Evolutionary conservation across 2,113 vertebrate genomes (phyloP).

Genomic region (Calidris pygmaea): DNA sequence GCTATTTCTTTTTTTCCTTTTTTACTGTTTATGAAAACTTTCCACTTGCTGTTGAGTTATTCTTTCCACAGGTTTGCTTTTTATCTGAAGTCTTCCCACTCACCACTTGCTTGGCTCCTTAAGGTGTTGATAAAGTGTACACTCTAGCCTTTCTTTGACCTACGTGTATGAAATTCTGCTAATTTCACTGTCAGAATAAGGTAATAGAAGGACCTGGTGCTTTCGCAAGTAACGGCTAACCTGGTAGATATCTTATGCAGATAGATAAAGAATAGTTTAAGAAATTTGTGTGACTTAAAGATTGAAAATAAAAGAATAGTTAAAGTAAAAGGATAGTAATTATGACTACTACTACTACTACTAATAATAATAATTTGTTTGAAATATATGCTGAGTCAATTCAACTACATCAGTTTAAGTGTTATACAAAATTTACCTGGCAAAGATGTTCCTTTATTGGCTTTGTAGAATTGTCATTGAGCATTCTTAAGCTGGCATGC

Average conservation of each 20-base stretch:
- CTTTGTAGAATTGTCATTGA: not conserved
- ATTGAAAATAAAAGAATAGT: not conserved
- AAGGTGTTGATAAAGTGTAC: not conserved
- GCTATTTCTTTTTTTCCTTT: not conserved
- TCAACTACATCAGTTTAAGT: not conserved
- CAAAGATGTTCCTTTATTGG: not conserved
- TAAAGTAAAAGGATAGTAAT: not conserved
- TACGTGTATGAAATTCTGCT: not conserved
- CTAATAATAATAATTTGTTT: not conserved
- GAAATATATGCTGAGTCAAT: not conserved
- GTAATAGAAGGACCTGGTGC: not conserved
- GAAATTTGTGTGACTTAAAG: not conserved
- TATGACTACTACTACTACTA: not conserved
- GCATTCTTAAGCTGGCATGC: not conserved
- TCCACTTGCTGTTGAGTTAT: not conserved
- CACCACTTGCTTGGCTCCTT: not conserved
- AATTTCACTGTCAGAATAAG: not conserved
- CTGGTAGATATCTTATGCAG: not conserved
- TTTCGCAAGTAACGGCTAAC: not conserved
- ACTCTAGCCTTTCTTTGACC: not conserved
- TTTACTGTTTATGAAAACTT: not conserved
- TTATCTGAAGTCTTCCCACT: not conserved
- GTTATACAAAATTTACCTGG: not conserved
- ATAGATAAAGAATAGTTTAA: not conserved
- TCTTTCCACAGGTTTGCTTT: not conserved